phyloP scores from a whole-genome alignment of 2,888 invertebrate genomes.

The Thysanoteuthis rhombus region DNA sequence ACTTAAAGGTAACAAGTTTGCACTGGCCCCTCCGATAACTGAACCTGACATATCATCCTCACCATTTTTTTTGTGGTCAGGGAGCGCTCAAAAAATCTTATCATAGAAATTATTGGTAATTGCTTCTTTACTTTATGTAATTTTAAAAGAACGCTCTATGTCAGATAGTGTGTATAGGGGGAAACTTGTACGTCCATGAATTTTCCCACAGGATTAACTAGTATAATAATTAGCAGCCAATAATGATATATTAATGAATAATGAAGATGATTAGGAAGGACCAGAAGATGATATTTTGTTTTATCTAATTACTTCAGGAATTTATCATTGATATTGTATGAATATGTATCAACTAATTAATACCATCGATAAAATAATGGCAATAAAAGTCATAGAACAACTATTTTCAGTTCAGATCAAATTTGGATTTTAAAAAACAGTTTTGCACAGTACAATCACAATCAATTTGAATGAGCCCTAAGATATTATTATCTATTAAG shows the following conservation, averaged over 20 bases:
- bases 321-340: neutral
- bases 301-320: neutral
- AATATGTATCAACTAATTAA: neutral
- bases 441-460: neutral
- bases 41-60: too few species aligned
- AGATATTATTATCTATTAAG: neutral
- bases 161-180: too few species aligned
- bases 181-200: too few species aligned
- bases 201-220: too few species aligned
- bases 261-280: neutral
- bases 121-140: too few species aligned
- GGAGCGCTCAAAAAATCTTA: too few species aligned
- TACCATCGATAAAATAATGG: neutral
- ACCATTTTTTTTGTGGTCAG: too few species aligned
- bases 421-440: neutral
- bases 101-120: too few species aligned
- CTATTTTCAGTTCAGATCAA: neutral
- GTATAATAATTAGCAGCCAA: too few species aligned
- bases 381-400: neutral
- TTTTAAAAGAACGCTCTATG: too few species aligned
- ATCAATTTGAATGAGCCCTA: neutral
- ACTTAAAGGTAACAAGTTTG: too few species aligned
- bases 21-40: too few species aligned
- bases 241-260: neutral
- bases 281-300: neutral